Percentiles rank a stretch among this genome's conserved stretches.
phyloP scores from a whole-genome alignment of 2,888 invertebrate species.

The Craniophora ligustri region DNA sequence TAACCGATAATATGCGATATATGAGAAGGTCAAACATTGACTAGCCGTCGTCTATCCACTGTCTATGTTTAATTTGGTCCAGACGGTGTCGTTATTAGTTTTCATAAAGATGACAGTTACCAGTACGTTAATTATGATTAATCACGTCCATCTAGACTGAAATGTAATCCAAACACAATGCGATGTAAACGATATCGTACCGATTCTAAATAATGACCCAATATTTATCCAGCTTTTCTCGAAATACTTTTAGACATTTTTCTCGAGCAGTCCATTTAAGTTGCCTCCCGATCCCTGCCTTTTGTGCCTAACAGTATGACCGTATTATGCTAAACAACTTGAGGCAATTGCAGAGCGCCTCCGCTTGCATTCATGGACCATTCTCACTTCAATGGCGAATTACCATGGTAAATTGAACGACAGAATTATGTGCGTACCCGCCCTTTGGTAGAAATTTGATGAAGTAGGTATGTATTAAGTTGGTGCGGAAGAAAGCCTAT shows the following conservation, averaged over 20 bases:
- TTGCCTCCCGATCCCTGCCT: slow-evolving; percentile 60
- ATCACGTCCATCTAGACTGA: no score
- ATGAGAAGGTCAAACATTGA: no score
- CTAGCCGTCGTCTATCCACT: no score
- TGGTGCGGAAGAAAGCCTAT: no score
- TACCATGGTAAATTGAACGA: slow-evolving; percentile 70
- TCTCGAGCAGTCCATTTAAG: slow-evolving; percentile 36
- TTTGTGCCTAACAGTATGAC: slow-evolving; percentile 80
- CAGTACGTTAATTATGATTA: no score
- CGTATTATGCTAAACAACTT: slow-evolving; percentile 84
- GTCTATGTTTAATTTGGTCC: no score
- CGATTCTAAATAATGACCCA: background rate
- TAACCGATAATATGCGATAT: no score
- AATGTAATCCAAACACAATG: background rate
- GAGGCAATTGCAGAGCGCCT: slow-evolving; percentile 75
- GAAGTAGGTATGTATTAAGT: slow-evolving; percentile 27
- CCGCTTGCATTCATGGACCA: slow-evolving; percentile 67
- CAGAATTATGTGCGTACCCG: slow-evolving; percentile 48
- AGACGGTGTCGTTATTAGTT: no score
- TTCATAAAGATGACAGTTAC: no score
- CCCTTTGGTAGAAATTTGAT: slow-evolving; percentile 32
- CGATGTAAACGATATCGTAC: background rate
- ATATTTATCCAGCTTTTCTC: slow-evolving; percentile 6
- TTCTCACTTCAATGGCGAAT: slow-evolving; percentile 77
- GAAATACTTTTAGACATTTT: slow-evolving; percentile 32